Percentiles rank a stretch among this genome's conserved stretches.
Evolutionary conservation across 1,140 invertebrate genomes (phyloP).

Genomic region (Drosophila novamexicana): DNA sequence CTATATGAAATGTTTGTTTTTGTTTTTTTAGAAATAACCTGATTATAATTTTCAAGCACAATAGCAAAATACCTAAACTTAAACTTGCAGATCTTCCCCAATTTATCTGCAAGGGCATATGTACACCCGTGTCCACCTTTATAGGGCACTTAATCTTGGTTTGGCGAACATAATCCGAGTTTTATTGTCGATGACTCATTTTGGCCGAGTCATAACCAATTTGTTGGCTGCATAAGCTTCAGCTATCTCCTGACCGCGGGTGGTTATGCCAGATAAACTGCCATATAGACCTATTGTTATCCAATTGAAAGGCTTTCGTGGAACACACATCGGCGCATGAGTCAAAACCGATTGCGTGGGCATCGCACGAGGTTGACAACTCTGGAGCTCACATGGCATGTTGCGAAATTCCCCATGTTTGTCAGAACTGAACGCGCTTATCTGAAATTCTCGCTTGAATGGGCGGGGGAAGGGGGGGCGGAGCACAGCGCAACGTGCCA

Average conservation of each 20-base stretch:
- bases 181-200: no score
- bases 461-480: neutral
- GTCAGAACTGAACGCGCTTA: conserved; percentile 29
- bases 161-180: no score
- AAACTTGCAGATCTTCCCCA: no score
- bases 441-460: conserved; percentile 18
- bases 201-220: no score
- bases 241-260: neutral
- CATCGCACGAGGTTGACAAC: conserved; percentile 3
- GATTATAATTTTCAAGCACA: no score
- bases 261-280: neutral
- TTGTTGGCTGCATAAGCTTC: neutral
- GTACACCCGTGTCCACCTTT: no score
- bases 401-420: conserved; percentile 18
- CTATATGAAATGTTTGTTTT: no score
- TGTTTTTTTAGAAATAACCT: no score
- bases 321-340: neutral
- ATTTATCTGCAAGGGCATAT: no score
- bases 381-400: neutral
- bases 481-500: conserved; percentile 11
- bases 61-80: no score
- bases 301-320: neutral
- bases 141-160: no score
- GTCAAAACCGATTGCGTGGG: conserved; percentile 1
- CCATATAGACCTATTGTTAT: no score